Base-by-base conservation (phyloP, 2,888 invertebrate genomes). In the Fragum sueziense region DNA sequence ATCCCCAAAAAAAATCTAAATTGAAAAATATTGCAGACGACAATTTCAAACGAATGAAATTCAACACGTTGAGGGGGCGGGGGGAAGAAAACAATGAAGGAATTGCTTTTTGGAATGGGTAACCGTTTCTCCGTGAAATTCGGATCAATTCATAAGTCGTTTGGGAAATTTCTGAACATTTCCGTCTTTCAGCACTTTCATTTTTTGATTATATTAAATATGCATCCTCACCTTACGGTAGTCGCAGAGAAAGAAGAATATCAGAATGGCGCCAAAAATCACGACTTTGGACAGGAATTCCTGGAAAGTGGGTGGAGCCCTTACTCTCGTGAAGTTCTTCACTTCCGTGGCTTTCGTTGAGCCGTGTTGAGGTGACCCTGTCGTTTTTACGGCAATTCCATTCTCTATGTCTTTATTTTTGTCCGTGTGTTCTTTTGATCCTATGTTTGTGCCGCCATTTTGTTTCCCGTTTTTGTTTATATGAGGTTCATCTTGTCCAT, bases 201-300 rank as follows among this genome's bases (percentile, higher is more conserved):
- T n/a, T n/a, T n/a, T n/a, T n/a, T n/a, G n/a, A n/a, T n/a, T n/a
- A n/a, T n/a, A n/a, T n/a, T n/a, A n/a, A n/a, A n/a, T n/a, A n/a
- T n/a, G n/a, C n/a, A n/a, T n/a, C n/a, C 47, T 70, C 67, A 90
- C 90, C 88, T 90, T 90, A n/a, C 74, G 74, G 69, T 89, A 89
- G 52, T 90, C 90, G 51, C 85, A 87, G 1, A 89, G 68, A 61
- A 78, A 89, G 82, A 88, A 90, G 62, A 79, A 87, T 20, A 87
- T 33, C 87, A 90, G 78, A 22, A 89, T 79, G 20, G 76, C 29
- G 7, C 89, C 89, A 67, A 90, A 87, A 6, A 86, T 31, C 1
- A 84, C 62, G 2, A 86, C 76, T 29, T 77, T 67, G 34, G 61
- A 61, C 47, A 90, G 68, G 31, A 87, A 78, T 34, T 84, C 77